phyloP scores from a whole-genome alignment of 2,113 vertebrate genomes.

The Ia io region DNA sequence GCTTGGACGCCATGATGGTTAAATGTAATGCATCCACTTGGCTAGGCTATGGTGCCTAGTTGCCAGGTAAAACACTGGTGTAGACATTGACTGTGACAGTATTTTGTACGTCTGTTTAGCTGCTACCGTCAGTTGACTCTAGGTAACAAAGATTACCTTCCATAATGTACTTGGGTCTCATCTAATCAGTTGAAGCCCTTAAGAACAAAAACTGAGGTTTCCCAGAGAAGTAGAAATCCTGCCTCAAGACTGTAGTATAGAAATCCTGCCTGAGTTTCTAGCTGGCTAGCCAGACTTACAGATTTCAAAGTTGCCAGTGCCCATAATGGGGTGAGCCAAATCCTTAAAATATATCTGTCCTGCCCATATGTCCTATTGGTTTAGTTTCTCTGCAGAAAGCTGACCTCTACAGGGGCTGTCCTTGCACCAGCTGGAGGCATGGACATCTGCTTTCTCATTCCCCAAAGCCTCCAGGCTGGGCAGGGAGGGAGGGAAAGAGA shows the following conservation, averaged over 20 bases:
- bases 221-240: background rate
- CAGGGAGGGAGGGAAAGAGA: background rate
- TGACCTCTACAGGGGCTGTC: background rate
- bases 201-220: background rate
- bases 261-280: background rate
- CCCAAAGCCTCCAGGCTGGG: background rate
- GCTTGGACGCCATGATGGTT: background rate
- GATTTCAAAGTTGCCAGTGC: background rate
- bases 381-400: background rate
- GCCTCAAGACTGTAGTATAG: background rate
- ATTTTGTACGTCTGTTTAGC: background rate
- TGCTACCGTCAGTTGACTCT: background rate
- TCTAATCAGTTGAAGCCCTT: background rate
- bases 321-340: background rate
- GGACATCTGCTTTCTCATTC: background rate
- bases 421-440: background rate
- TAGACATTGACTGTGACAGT: background rate
- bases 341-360: background rate
- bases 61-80: background rate
- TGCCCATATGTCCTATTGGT: background rate
- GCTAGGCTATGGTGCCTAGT: background rate
- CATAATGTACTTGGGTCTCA: background rate
- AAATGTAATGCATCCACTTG: background rate
- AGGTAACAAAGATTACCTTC: background rate
- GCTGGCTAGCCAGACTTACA: background rate